Evolutionary conservation across 2,888 invertebrate species (phyloP).

Genomic region (Euzetes globulus): DNA sequence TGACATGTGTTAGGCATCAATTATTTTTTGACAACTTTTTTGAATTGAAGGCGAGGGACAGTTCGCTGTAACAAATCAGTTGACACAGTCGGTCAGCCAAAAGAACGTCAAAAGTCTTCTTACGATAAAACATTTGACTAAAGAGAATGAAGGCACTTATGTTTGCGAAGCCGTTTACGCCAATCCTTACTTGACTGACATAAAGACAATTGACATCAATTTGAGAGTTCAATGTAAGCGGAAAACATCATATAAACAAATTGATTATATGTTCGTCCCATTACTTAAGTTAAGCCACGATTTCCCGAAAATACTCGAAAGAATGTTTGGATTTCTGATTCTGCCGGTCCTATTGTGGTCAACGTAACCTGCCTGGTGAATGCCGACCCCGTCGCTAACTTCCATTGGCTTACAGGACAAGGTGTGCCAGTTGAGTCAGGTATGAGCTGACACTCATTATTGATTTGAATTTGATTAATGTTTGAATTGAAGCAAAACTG

Average conservation of each 20-base stretch:
- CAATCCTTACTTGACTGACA: slow-evolving; percentile 22
- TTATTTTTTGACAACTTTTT: background rate
- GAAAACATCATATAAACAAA: background rate
- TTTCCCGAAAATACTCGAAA: slow-evolving; percentile 28
- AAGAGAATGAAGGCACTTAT: slow-evolving; percentile 30
- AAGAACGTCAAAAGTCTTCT: background rate
- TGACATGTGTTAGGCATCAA: background rate
- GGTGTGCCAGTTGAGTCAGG: background rate
- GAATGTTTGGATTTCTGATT: slow-evolving; percentile 28
- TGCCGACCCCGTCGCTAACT: slow-evolving; percentile 31
- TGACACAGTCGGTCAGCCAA: background rate
- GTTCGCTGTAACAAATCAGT: background rate
- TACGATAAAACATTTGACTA: slow-evolving; percentile 13
- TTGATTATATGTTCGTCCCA: background rate
- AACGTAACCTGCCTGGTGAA: slow-evolving; percentile 31
- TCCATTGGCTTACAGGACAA: background rate
- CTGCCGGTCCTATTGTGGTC: slow-evolving; percentile 20
- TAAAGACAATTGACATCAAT: slow-evolving; percentile 10
- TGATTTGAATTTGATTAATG: too few relatives aligned
- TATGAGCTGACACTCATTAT: too few relatives aligned
- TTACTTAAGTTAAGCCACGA: slow-evolving; percentile 13
- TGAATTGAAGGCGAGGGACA: background rate
- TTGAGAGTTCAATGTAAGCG: slow-evolving; percentile 28
- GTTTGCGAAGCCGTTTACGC: slow-evolving; percentile 4
- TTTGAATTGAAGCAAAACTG: too few relatives aligned